phyloP scores from a whole-genome alignment of 2,888 invertebrate species.

The Melinaea menophilus region DNA sequence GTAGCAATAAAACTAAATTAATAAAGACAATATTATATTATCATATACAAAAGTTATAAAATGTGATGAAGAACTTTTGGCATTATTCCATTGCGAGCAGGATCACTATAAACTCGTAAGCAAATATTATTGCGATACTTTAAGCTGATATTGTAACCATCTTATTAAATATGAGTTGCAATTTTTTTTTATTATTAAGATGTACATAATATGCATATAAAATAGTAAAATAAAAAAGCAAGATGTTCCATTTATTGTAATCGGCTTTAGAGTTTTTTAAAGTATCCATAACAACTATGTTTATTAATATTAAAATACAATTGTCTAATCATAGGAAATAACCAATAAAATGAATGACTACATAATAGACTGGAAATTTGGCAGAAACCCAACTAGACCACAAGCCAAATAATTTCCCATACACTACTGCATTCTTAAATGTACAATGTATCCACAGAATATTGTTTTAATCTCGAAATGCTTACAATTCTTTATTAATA shows the following conservation, averaged over 20 bases:
- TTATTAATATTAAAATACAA: not conserved
- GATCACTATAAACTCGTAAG: conserved; percentile 15
- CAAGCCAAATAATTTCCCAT: conserved; percentile 20
- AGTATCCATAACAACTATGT: not conserved
- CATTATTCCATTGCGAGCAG: conserved; percentile 22
- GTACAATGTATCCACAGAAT: conserved; percentile 2
- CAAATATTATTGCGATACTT: conserved; percentile 17
- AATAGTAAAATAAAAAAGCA: too few species aligned
- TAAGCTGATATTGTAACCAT: conserved; percentile 9
- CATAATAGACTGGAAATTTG: conserved; percentile 13
- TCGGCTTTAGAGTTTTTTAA: too few species aligned
- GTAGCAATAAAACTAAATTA: not conserved
- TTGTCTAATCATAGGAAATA: conserved; percentile 4
- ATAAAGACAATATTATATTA: not conserved
- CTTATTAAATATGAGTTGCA: not conserved
- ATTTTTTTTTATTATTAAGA: not conserved
- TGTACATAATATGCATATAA: too few species aligned
- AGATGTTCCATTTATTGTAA: too few species aligned
- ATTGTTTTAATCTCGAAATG: conserved; percentile 3
- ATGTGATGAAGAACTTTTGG: conserved; percentile 15
- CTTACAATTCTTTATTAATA: not conserved
- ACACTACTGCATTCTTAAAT: conserved; percentile 4
- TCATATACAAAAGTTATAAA: not conserved
- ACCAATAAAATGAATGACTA: conserved; percentile 1
- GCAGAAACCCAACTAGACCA: conserved; percentile 20